These are phyloP conservation scores for Oenanthe melanoleuca DNA, from an alignment of 2,113 vertebrate species.

Conservation along the genomic window DNA sequence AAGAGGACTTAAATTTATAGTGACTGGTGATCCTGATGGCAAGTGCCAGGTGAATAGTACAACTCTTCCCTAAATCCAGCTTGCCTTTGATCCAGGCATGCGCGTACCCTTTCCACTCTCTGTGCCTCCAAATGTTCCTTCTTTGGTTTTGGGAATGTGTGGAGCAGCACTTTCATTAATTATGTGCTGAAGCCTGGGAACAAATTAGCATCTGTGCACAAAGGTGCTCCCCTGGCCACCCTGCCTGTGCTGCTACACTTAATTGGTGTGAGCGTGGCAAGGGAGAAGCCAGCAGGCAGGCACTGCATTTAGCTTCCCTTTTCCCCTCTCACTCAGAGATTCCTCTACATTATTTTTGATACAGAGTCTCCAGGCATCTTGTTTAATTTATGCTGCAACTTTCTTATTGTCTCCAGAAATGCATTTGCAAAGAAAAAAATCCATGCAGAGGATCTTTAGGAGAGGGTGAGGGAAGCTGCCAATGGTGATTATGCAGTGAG, in stretches of 20 bases:
- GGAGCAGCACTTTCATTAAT: not conserved
- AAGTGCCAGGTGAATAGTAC: not conserved
- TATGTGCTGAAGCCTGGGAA: not conserved
- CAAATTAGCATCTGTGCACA: constrained; percentile 47
- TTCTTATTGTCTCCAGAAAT: not conserved
- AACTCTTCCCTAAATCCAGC: not conserved
- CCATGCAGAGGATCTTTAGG: constrained; percentile 4
- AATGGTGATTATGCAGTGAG: not conserved
- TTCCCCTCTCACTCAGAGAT: constrained; percentile 1
- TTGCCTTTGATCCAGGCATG: not conserved
- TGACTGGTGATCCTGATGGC: not conserved
- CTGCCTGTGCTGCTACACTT: not conserved
- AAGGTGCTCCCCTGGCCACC: constrained; percentile 18
- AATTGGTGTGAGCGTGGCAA: not conserved
- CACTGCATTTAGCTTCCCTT: not conserved
- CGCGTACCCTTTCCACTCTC: not conserved
- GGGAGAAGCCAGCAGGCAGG: constrained; percentile 6
- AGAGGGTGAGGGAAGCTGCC: not conserved
- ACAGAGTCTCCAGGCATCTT: not conserved
- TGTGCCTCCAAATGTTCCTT: not conserved
- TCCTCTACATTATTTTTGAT: not conserved
- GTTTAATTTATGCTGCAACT: constrained; percentile 59
- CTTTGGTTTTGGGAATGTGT: not conserved
- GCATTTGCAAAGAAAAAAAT: constrained; percentile 37
- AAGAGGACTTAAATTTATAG: not conserved